Base-by-base conservation (phyloP, 1,140 invertebrate genomes). In the Atta texana region DNA sequence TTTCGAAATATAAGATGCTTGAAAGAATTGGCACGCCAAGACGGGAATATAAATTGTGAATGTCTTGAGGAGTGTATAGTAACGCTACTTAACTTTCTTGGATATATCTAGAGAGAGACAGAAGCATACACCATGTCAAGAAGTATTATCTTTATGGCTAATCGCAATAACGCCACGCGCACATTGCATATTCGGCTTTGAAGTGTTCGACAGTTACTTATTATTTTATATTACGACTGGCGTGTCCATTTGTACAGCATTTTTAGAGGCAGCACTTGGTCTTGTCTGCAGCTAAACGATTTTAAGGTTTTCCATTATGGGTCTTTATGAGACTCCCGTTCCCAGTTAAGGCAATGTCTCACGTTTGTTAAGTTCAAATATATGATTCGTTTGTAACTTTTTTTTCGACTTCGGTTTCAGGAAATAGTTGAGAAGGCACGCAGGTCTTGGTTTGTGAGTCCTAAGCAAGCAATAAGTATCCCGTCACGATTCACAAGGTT, bases 401-500 rank as follows among this genome's bases (percentile, higher is more conserved):
- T 44, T 64, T 64, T 57, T 71, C 80, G 74, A 77, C 57, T 88
- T 55, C 55, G 28, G 77, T 81, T 81, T 81, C 77, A 77, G 80
- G 72, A 85, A 77, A 71, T 71, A 10, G 57, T 28, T 14, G 39
- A 81, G 64, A 39, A 71, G 55, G 16, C 49, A 44, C 31, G 55
- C 69, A n/a, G 55, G 69, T 39, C 31, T 55, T 18, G 18, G 2
- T 3, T 74, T 28, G 51, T 39, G 28, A 28, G 77, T 74, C 89
- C 87, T 91, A 91, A 91, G 63, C 77, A 91, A 91, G 89, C 89
- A 90, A 88, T 86, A 86, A 88, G 74, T 86, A 72, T 34, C 28
- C 61, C 28, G 63, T 44, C 39, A 80, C 82, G 59, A 39, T 55
- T 49, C 28, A 18, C 64, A 31, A 34, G n/a, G 66, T 2, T 12